phyloP scores from a whole-genome alignment of 2,888 invertebrate species.

The Hirtodrosophila alboralis region DNA sequence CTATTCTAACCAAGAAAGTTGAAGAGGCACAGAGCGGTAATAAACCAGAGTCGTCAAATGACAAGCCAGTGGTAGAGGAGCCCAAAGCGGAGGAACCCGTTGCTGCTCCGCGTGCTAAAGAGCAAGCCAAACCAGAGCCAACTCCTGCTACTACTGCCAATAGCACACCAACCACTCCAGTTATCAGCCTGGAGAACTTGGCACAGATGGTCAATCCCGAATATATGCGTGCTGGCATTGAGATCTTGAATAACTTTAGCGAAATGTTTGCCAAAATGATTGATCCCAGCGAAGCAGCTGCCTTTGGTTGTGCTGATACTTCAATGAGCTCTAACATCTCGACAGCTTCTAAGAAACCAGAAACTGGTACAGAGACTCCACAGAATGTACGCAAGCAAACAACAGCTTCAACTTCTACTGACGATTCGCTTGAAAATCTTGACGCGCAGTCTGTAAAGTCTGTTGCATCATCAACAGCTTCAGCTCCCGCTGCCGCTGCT shows the following conservation, averaged over 20 bases:
- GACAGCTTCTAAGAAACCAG: slow-evolving; percentile 17
- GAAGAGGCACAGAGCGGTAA: background rate
- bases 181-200: slow-evolving; percentile 65
- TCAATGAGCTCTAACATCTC: slow-evolving; percentile 33
- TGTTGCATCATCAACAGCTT: background rate
- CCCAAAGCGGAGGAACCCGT: slow-evolving; percentile 34
- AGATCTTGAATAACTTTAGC: slow-evolving; percentile 82
- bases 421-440: slow-evolving; percentile 7
- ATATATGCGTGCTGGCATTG: slow-evolving; percentile 81
- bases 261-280: slow-evolving; percentile 83
- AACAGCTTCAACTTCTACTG: slow-evolving; percentile 5
- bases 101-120: slow-evolving; percentile 43
- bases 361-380: slow-evolving; percentile 16
- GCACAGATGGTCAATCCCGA: slow-evolving; percentile 78
- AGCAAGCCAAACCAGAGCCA: slow-evolving; percentile 25
- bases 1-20: slow-evolving; percentile 15
- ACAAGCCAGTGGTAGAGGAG: slow-evolving; percentile 4
- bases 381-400: slow-evolving; percentile 6
- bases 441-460: background rate
- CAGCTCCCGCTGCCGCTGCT: slow-evolving; percentile 7
- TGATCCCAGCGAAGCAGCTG: slow-evolving; percentile 73
- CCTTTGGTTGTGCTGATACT: slow-evolving; percentile 39
- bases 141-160: background rate
- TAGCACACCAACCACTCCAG: slow-evolving; percentile 53
- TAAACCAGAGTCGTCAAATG: slow-evolving; percentile 6